Evolutionary conservation across 2,797 vertebrate genomes (phyloP).

Genomic region (Danio kyathit): DNA sequence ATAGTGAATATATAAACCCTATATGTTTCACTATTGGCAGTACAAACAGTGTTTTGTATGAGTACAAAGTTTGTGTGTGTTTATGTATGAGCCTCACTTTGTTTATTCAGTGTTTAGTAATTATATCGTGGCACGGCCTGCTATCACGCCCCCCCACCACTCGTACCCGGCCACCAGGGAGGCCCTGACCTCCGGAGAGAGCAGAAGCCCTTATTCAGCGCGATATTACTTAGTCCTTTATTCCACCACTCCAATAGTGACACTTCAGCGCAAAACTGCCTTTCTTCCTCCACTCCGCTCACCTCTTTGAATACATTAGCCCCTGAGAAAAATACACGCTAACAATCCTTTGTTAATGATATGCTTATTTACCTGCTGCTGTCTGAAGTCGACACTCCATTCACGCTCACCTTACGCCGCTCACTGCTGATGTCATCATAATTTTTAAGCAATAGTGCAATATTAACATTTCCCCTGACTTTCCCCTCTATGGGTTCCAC

Average conservation of each 20-base stretch:
- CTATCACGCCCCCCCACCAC: conserved; percentile 40
- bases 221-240: conserved; percentile 77
- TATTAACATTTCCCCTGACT: conserved; percentile 64
- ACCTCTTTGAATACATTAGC: conserved; percentile 72
- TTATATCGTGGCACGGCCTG: conserved; percentile 81
- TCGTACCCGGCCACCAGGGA: conserved; percentile 73
- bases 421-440: conserved; percentile 69
- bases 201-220: conserved; percentile 84
- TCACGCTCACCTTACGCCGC: conserved; percentile 18
- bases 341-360: conserved; percentile 82
- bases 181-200: conserved; percentile 83
- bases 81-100: conserved; percentile 70
- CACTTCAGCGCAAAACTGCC: conserved; percentile 77
- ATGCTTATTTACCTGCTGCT: conserved; percentile 77
- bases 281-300: conserved; percentile 29
- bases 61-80: conserved; percentile 34
- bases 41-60: neutral
- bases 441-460: conserved; percentile 64
- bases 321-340: conserved; percentile 71
- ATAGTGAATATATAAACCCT: too few relatives aligned
- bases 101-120: conserved; percentile 87
- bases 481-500: conserved; percentile 40
- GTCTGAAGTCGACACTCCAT: conserved; percentile 52
- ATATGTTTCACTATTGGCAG: neutral
- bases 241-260: conserved; percentile 72